Evolutionary conservation across 2,113 vertebrate genomes (phyloP).

Genomic region (Columba janthina): DNA sequence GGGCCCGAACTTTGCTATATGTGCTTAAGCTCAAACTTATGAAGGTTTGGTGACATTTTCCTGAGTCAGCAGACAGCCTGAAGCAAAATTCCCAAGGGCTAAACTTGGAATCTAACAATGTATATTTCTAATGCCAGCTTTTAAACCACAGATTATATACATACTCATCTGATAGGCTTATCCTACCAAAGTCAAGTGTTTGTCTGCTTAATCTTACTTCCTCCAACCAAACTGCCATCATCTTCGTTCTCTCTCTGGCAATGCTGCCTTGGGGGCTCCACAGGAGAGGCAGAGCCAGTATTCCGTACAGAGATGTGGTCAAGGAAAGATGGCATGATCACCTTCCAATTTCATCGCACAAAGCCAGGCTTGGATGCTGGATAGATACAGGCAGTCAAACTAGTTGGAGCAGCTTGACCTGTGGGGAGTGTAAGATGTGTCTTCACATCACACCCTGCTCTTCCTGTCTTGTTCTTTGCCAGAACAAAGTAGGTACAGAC

Average conservation of each 20-base stretch:
- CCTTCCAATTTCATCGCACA: not conserved
- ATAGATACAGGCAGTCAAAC: conserved; percentile 56
- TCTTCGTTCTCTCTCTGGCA: not conserved
- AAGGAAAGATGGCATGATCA: not conserved
- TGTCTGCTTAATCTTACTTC: not conserved
- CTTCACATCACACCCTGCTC: conserved; percentile 45
- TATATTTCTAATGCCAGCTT: not conserved
- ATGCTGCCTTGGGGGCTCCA: not conserved
- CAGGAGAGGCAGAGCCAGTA: not conserved
- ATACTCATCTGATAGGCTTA: not conserved
- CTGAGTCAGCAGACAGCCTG: not conserved
- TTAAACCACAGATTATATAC: not conserved
- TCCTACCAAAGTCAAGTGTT: not conserved
- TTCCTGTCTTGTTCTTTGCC: conserved; percentile 12
- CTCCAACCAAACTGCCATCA: not conserved
- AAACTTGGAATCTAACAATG: not conserved
- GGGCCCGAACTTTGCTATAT: not conserved
- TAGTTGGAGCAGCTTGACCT: conserved; percentile 59
- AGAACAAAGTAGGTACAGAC: conserved; percentile 9
- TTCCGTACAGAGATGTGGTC: not conserved
- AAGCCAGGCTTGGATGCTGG: not conserved
- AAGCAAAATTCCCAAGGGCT: not conserved
- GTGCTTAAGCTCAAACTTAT: not conserved
- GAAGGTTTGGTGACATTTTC: not conserved
- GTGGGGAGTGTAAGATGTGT: conserved; percentile 16